Evolutionary conservation across 2,888 invertebrate species (phyloP).

Genomic region (Ametastegia equiseti): DNA sequence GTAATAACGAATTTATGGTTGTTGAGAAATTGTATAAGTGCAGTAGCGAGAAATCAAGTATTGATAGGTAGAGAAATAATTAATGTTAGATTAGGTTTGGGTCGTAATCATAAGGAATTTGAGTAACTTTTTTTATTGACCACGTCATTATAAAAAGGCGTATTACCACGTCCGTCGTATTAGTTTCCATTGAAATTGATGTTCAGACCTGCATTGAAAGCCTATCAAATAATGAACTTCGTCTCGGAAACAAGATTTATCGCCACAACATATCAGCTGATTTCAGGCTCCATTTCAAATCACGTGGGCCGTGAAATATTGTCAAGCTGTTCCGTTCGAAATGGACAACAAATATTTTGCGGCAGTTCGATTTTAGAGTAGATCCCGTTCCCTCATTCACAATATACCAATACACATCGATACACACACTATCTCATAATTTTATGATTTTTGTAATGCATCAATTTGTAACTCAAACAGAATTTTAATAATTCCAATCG

Average conservation of each 20-base stretch:
- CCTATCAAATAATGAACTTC: slow-evolving; percentile 59
- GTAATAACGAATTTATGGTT: neutral
- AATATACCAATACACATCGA: neutral
- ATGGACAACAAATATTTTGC: neutral
- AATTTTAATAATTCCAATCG: neutral
- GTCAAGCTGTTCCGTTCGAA: neutral
- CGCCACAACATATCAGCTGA: slow-evolving; percentile 57
- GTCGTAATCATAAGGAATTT: neutral
- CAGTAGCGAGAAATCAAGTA: neutral
- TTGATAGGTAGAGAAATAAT: neutral
- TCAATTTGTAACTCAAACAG: neutral
- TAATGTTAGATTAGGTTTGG: neutral
- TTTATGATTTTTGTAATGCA: neutral
- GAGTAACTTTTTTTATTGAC: neutral
- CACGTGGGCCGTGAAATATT: slow-evolving; percentile 50
- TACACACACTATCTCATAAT: neutral
- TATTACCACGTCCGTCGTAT: neutral
- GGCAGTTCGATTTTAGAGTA: neutral
- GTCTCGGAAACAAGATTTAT: slow-evolving; percentile 54
- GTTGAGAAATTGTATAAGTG: neutral
- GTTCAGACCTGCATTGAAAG: slow-evolving; percentile 42
- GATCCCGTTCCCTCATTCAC: neutral
- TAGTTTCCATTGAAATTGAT: neutral
- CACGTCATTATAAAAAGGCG: neutral
- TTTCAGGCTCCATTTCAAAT: slow-evolving; percentile 53